Evolutionary conservation across 2,113 vertebrate genomes (phyloP).

Genomic region (Hypomesus transpacificus): DNA sequence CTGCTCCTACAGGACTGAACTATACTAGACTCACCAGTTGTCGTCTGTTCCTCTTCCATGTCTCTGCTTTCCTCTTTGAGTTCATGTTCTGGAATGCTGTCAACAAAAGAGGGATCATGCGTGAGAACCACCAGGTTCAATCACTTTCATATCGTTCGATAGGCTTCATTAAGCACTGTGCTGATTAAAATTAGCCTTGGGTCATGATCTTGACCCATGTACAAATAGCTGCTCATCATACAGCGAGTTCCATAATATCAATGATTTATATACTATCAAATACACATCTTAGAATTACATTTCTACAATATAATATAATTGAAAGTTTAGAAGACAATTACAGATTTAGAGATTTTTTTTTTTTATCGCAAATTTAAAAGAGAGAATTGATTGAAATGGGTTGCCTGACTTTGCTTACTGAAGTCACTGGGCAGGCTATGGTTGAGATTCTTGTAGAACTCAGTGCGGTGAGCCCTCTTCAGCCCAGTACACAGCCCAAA

Average conservation of each 20-base stretch:
- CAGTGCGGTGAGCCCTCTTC: constrained; percentile 95
- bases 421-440: constrained; percentile 96
- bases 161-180: neutral
- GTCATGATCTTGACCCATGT: no score
- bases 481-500: constrained; percentile 96
- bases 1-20: no score
- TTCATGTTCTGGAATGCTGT: constrained; percentile 98
- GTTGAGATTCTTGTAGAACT: constrained; percentile 96
- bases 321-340: no score
- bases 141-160: neutral
- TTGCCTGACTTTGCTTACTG: constrained; percentile 80
- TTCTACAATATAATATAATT: no score
- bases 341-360: neutral
- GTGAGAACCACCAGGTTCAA: neutral
- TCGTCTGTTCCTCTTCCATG: constrained; percentile 95
- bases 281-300: neutral
- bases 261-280: neutral
- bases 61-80: constrained; percentile 99
- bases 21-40: constrained; percentile 81
- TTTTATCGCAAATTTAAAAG: neutral
- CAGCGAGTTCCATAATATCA: neutral
- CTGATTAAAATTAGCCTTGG: no score
- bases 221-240: no score
- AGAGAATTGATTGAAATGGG: constrained; percentile 17
- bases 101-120: neutral